phyloP scores from a whole-genome alignment of 30 jellyfish, hydroid and myxozoan species.

The Cassiopea xamachana region DNA sequence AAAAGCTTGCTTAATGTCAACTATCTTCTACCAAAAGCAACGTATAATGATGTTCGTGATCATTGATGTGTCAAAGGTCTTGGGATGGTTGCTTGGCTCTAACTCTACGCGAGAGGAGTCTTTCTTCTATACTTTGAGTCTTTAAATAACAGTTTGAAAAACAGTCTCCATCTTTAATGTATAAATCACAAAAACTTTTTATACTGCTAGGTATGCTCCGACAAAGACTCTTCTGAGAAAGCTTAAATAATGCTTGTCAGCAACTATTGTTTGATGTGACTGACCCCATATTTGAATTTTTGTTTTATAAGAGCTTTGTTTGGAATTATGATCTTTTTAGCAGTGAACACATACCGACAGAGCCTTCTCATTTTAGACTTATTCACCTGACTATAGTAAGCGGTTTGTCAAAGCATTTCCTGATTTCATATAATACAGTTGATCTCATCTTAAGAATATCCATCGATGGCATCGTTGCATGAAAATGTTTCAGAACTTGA shows the following conservation, averaged over 20 bases:
- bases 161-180: too few species aligned
- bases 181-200: too few species aligned
- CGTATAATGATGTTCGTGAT: too few species aligned
- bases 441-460: background rate
- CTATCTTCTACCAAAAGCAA: too few species aligned
- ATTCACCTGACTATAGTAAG: background rate
- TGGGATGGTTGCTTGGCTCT: too few species aligned
- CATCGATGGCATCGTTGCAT: background rate
- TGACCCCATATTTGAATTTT: background rate
- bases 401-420: constrained; percentile 6
- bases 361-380: background rate
- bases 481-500: background rate
- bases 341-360: background rate
- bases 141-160: too few species aligned
- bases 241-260: background rate
- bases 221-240: too few species aligned
- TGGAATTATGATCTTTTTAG: background rate
- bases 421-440: background rate
- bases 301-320: background rate
- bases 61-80: too few species aligned
- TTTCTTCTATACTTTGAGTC: too few species aligned
- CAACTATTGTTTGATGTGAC: background rate
- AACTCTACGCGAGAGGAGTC: too few species aligned
- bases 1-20: too few species aligned
- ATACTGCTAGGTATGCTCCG: too few species aligned